phyloP scores from a whole-genome alignment of 2,113 vertebrate genomes.

The Saimiri boliviensis region DNA sequence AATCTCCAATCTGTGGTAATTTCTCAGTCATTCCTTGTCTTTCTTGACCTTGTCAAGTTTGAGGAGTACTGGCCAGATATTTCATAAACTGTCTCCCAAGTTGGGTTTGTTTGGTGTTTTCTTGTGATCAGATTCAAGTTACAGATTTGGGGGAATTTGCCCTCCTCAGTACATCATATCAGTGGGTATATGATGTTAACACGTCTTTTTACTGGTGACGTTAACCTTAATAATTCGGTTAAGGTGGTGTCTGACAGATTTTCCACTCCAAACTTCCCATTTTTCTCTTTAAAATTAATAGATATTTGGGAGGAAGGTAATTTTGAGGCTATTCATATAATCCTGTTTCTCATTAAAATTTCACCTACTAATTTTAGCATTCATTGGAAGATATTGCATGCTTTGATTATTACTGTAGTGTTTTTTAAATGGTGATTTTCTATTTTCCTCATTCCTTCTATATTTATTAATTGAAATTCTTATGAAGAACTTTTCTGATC shows the following conservation, averaged over 20 bases:
- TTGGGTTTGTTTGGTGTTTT: not conserved
- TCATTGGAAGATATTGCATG: not conserved
- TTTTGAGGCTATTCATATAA: not conserved
- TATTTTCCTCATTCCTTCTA: not conserved
- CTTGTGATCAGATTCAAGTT: not conserved
- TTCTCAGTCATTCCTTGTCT: not conserved
- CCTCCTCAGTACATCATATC: not conserved
- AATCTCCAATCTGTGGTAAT: not conserved
- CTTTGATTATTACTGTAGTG: not conserved
- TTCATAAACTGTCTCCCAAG: not conserved
- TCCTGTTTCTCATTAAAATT: not conserved
- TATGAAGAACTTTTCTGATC: not conserved
- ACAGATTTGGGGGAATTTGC: not conserved
- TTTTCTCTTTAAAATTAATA: not conserved
- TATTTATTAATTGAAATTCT: not conserved
- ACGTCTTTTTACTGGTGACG: not conserved
- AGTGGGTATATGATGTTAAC: not conserved
- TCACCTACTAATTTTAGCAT: not conserved
- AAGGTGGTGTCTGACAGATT: not conserved
- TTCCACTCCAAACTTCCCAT: not conserved
- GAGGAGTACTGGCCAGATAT: not conserved
- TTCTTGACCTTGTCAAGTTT: not conserved
- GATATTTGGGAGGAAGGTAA: not conserved
- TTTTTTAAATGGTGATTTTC: not conserved
- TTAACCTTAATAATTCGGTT: not conserved